These are phyloP conservation scores for Meloidogyne chitwoodi DNA, from an alignment of 1,140 invertebrate genomes.

Conservation along the genomic window DNA sequence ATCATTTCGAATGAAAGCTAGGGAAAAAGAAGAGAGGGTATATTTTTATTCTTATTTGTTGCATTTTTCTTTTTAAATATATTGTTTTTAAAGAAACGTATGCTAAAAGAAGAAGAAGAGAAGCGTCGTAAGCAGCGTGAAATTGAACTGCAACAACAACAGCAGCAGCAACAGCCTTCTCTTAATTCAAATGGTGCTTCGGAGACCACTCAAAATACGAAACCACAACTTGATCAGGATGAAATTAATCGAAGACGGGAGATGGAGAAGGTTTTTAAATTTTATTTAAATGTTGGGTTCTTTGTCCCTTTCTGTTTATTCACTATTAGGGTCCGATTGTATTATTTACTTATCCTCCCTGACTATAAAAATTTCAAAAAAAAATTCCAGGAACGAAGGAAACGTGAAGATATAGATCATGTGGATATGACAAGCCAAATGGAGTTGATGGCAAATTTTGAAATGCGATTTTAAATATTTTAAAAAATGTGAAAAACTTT, in stretches of 20 bases:
- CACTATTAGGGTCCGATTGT: neutral
- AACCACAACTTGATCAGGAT: conserved; percentile 7
- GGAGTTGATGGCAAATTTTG: conserved; percentile 49
- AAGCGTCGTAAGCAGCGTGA: conserved; percentile 23
- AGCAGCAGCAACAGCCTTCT: neutral
- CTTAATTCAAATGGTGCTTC: conserved; percentile 3
- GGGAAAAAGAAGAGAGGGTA: conserved; percentile 43
- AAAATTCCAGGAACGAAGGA: conserved; percentile 34
- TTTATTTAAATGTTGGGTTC: neutral
- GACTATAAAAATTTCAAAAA: too few species aligned
- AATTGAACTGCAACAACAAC: neutral
- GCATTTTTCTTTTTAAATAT: neutral
- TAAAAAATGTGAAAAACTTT: neutral
- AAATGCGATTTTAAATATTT: conserved; percentile 26
- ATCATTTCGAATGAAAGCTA: conserved; percentile 28
- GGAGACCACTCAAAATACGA: neutral
- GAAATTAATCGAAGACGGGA: conserved; percentile 26
- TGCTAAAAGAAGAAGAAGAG: conserved; percentile 34
- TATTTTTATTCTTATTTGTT: neutral
- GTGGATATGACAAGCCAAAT: conserved; percentile 42
- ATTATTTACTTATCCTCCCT: too few species aligned
- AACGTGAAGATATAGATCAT: conserved; percentile 40
- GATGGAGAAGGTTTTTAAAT: conserved; percentile 29
- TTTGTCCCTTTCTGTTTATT: neutral
- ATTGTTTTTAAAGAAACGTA: conserved; percentile 10